Evolutionary conservation across 2,888 invertebrate genomes (phyloP), one percentile per base, ranked within the genome.

Genomic region (Cataglyphis rosenhaueri): DNA sequence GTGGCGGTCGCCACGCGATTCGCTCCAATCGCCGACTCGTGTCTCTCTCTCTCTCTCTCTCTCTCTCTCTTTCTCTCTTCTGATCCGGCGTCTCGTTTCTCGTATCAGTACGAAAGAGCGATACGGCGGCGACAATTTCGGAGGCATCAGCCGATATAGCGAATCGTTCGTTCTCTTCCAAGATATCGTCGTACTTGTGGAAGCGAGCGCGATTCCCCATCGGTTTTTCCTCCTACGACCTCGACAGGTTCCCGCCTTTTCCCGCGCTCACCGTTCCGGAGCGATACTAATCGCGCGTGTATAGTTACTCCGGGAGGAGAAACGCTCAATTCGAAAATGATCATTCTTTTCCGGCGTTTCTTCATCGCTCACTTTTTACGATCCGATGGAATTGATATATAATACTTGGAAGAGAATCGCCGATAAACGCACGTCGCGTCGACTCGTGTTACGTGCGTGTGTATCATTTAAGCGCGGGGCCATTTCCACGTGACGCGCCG

Each of bases 401-500:
- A 32, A 41, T 41, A 64, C 75, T 75, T 15, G 6, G 21, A 3
- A 21, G 21, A 32, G 38, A 64, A n/a, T 15, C 32, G 15, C 3
- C 76, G 21, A 57, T 41, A 41, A 12, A 44, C 15, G 57, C 73
- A 55, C 61, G 59, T 68, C 68, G 64, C 86, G 38, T 38, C 38
- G 12, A 44, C 55, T 38, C 41, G 61, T 38, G 71, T 48, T 48
- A 38, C 21, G 52, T 35, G 52, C 18, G 18, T 32, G 61, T 12
- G 38, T 44, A 25, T 25, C 61, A 35, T 52, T 35, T 59, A 29
- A 25, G 25, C 41, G 66, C 44, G 55, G 71, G 75, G 70, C 48
- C 21, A 32, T 84, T 82, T 84, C 88, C 88, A 89, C 88, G 88
- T 87, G 89, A 89, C 84, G 82, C 61, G 52, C 32, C 48, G 18